Conservation (phyloP, 2,888 invertebrate genomes). For the Polydrusus tereticollis region DNA sequence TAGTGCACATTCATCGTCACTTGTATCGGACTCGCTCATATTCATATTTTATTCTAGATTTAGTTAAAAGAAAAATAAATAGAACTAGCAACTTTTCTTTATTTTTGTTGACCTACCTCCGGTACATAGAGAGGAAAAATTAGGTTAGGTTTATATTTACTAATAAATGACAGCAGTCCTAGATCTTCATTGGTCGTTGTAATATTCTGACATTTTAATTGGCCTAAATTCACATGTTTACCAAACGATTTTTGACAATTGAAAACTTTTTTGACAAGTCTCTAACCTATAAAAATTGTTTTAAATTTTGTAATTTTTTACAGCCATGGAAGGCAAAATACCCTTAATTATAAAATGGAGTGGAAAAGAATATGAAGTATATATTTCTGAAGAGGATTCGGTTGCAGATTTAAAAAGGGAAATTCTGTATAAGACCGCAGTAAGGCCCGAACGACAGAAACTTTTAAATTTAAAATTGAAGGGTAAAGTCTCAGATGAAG, state of each 20-base stretch:
- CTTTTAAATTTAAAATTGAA: constrained; percentile 92
- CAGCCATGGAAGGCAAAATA: constrained; percentile 44
- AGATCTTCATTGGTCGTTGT: neutral
- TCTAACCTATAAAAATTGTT: constrained; percentile 12
- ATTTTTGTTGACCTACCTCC: too few species aligned
- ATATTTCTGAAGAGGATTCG: constrained; percentile 82
- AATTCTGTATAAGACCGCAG: constrained; percentile 90
- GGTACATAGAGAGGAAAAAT: neutral
- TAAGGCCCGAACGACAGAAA: constrained; percentile 94
- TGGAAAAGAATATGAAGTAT: constrained; percentile 89
- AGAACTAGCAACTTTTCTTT: too few species aligned
- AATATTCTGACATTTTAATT: neutral
- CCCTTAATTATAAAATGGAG: constrained; percentile 89
- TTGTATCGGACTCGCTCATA: constrained; percentile 47
- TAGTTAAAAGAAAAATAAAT: neutral
- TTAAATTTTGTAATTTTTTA: constrained; percentile 5
- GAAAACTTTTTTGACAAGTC: neutral
- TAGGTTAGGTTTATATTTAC: constrained; percentile 1
- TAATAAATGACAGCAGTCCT: neutral
- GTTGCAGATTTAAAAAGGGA: constrained; percentile 87
- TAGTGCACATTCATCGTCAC: constrained; percentile 57
- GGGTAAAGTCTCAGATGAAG: constrained; percentile 89
- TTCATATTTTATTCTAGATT: constrained; percentile 10
- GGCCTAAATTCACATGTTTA: neutral
- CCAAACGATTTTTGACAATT: neutral